These are phyloP conservation scores for Eupristina koningsbergeri DNA, from an alignment of 1,140 invertebrate species.

Conservation along the genomic window DNA sequence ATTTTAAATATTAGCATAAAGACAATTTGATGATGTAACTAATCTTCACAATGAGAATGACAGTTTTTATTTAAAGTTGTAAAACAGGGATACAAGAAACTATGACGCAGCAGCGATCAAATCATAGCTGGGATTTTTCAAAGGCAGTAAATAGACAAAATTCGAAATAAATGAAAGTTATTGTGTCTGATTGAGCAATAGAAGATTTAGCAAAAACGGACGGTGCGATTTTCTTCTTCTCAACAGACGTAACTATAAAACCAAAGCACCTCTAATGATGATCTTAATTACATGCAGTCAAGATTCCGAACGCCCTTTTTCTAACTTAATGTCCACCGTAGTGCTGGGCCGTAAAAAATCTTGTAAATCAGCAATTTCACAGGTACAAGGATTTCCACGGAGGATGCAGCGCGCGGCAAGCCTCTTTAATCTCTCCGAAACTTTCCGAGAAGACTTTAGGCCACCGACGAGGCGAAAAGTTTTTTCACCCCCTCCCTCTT, in stretches of 20 bases:
- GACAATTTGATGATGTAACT: no score
- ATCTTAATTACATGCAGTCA: slow-evolving; percentile 22
- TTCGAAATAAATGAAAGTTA: not conserved
- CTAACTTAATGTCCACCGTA: slow-evolving; percentile 3
- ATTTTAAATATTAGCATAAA: no score
- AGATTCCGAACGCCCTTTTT: not conserved
- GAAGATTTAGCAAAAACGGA: not conserved
- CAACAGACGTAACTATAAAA: not conserved
- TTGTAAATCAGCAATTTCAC: slow-evolving; percentile 48
- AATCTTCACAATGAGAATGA: no score
- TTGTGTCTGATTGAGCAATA: not conserved
- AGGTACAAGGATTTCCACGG: slow-evolving; percentile 29
- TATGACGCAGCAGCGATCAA: not conserved
- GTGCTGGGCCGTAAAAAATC: not conserved
- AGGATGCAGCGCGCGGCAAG: slow-evolving; percentile 5
- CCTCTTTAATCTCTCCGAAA: slow-evolving; percentile 49
- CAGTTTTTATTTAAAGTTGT: no score
- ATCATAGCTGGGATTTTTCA: not conserved
- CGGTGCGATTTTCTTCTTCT: not conserved
- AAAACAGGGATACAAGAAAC: no score
- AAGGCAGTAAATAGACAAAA: no score
- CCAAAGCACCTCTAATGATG: not conserved
- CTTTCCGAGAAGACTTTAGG: slow-evolving; percentile 41
- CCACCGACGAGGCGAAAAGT: slow-evolving; percentile 37
- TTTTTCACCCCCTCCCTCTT: slow-evolving; percentile 37